These are phyloP conservation scores for Nomada fucata DNA, from an alignment of 2,888 invertebrate genomes.

Conservation along the genomic window DNA sequence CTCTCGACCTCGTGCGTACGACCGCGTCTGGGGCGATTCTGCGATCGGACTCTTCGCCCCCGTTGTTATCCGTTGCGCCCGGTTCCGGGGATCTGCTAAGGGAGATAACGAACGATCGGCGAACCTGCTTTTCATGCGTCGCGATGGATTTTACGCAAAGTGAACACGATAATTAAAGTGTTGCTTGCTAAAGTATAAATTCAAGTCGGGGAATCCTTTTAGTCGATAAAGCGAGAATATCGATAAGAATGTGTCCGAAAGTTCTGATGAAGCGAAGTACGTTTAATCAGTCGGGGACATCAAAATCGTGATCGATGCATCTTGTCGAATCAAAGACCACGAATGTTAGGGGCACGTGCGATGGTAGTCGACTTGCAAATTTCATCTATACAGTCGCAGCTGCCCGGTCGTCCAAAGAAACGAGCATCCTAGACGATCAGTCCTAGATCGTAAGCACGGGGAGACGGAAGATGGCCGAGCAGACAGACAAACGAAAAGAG, in stretches of 20 bases:
- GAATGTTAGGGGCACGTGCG: conserved; percentile 48
- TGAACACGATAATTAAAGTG: background rate
- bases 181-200: too few species aligned
- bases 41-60: conserved; percentile 17
- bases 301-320: too few species aligned
- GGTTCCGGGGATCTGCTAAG: conserved; percentile 1
- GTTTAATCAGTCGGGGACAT: too few species aligned
- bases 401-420: conserved; percentile 67
- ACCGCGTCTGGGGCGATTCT: conserved; percentile 38
- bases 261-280: too few species aligned
- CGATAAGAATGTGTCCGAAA: too few species aligned
- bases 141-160: background rate
- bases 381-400: conserved; percentile 73
- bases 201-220: too few species aligned
- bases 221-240: too few species aligned
- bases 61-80: conserved; percentile 29
- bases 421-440: conserved; percentile 62
- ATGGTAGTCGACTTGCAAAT: conserved; percentile 75
- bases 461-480: conserved; percentile 54
- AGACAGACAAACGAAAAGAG: conserved; percentile 66
- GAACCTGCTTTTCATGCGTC: too few species aligned
- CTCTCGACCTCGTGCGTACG: background rate
- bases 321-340: conserved; percentile 25
- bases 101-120: too few species aligned
- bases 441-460: conserved; percentile 55